phyloP scores from a whole-genome alignment of 2,113 vertebrate species.

The Australoheros scitulus region DNA sequence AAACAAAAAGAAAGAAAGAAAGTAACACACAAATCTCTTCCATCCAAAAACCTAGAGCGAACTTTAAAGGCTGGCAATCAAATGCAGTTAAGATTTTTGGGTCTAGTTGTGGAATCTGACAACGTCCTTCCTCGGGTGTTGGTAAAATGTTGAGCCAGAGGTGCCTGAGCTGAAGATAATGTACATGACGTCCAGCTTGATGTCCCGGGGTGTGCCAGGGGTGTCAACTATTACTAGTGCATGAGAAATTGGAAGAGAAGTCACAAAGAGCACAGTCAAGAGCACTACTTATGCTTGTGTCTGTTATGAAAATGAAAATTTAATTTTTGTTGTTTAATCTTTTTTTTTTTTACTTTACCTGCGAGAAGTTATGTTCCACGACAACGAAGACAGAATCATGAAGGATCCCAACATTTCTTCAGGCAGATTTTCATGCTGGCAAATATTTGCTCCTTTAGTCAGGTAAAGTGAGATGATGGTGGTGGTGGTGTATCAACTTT shows the following conservation, averaged over 20 bases:
- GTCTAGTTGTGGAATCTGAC: neutral
- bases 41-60: neutral
- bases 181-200: constrained; percentile 5
- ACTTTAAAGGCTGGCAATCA: neutral
- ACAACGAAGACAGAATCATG: constrained; percentile 38
- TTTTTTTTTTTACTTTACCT: neutral
- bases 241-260: constrained; percentile 17
- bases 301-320: neutral
- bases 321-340: neutral
- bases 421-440: neutral
- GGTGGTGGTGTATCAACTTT: neutral
- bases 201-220: constrained; percentile 47
- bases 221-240: constrained; percentile 11
- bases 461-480: constrained; percentile 49
- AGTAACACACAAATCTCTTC: neutral
- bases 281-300: neutral
- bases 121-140: neutral
- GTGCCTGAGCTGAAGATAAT: neutral
- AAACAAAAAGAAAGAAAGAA: constrained; percentile 3
- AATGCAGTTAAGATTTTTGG: neutral
- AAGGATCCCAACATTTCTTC: neutral
- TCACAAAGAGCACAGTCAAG: neutral
- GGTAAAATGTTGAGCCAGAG: neutral
- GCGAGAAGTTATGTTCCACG: constrained; percentile 23
- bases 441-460: neutral